Evolutionary conservation across 2,797 vertebrate genomes (phyloP).

Genomic region (Gobionotothen gibberifrons): DNA sequence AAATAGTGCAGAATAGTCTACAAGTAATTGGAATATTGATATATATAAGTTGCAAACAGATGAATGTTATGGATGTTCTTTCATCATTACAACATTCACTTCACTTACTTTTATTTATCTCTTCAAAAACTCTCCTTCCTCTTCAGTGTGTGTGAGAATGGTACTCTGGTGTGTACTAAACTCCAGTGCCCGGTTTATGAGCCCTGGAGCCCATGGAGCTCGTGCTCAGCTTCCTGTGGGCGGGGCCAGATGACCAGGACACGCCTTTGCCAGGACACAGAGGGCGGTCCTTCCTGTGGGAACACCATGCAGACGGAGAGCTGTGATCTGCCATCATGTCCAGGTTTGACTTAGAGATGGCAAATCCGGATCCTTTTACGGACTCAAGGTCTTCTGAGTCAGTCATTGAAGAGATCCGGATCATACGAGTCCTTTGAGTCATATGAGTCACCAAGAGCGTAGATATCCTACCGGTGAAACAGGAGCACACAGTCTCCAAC

Average conservation of each 20-base stretch:
- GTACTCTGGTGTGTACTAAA: slow-evolving; percentile 83
- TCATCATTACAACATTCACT: no score
- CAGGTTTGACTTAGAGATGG: slow-evolving; percentile 73
- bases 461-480: no score
- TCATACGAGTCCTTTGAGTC: no score
- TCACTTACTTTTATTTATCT: neutral
- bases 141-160: slow-evolving; percentile 87
- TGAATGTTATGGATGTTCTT: no score
- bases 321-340: slow-evolving; percentile 83
- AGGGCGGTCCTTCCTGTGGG: slow-evolving; percentile 71
- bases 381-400: no score
- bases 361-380: no score
- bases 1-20: no score
- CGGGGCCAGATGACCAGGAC: slow-evolving; percentile 76
- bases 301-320: slow-evolving; percentile 64
- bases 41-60: no score
- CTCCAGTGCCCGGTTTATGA: slow-evolving; percentile 83
- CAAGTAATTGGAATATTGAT: no score
- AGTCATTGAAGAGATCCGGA: no score
- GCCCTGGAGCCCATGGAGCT: slow-evolving; percentile 86
- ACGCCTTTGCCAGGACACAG: slow-evolving; percentile 77
- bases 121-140: neutral
- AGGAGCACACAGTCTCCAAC: no score
- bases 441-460: no score
- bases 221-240: slow-evolving; percentile 88